These are phyloP conservation scores for Drosophila peninsularis DNA, from an alignment of 2,888 invertebrate genomes.

Conservation along the genomic window DNA sequence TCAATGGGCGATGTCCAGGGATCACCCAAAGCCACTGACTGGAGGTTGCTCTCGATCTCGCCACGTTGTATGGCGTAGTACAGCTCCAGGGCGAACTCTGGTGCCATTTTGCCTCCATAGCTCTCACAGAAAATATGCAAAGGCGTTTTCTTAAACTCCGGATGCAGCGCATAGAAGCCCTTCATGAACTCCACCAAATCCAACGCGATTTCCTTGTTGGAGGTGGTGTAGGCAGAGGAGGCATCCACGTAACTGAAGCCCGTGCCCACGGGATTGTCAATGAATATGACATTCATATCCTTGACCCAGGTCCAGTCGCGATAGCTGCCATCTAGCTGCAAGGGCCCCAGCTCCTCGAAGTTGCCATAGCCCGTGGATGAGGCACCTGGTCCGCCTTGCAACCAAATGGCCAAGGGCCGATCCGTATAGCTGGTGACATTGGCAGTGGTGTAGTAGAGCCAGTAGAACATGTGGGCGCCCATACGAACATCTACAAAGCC, in stretches of 20 bases:
- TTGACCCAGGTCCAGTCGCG: constrained; percentile 91
- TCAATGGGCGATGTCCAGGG: constrained; percentile 96
- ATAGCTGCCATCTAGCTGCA: constrained; percentile 88
- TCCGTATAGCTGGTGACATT: constrained; percentile 87
- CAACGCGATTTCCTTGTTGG: constrained; percentile 88
- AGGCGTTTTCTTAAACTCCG: constrained; percentile 90
- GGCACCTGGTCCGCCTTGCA: constrained; percentile 94
- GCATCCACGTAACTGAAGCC: constrained; percentile 93
- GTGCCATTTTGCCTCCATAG: constrained; percentile 97
- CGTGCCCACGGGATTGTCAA: constrained; percentile 95
- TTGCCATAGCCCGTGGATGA: constrained; percentile 94
- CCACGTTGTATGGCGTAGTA: constrained; percentile 88
- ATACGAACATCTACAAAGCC: constrained; percentile 90
- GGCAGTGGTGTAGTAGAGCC: constrained; percentile 92
- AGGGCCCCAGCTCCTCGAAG: constrained; percentile 92
- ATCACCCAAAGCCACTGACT: constrained; percentile 93
- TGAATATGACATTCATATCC: constrained; percentile 92
- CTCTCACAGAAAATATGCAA: constrained; percentile 95
- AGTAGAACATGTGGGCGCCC: constrained; percentile 94
- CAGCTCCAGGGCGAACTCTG: constrained; percentile 89
- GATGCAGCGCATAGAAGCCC: constrained; percentile 88
- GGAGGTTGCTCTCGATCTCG: constrained; percentile 88
- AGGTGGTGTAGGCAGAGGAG: constrained; percentile 85
- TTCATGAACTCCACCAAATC: constrained; percentile 91
- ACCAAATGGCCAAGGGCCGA: constrained; percentile 93